These are phyloP conservation scores for Turritopsis rubra DNA, from an alignment of 30 jellyfish, hydroid and myxozoan species.

Conservation along the genomic window DNA sequence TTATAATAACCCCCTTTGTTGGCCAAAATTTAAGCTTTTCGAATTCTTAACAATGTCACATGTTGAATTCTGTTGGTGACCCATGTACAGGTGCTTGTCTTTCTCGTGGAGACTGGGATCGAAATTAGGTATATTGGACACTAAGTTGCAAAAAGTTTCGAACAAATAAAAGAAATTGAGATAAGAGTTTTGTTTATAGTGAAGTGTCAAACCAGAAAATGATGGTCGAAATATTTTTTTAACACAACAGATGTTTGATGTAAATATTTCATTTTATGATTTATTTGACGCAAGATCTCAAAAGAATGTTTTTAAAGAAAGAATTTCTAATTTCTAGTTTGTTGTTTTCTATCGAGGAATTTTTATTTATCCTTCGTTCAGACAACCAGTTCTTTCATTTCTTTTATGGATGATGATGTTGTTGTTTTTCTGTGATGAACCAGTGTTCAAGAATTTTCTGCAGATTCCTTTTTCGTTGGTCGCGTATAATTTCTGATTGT, in stretches of 20 bases:
- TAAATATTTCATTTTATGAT: not conserved
- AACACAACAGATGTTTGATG: not conserved
- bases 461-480: not conserved
- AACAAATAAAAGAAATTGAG: not conserved
- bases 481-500: not conserved
- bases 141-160: not conserved
- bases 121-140: not conserved
- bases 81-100: not conserved
- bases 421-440: too few relatives aligned
- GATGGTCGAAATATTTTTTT: not conserved
- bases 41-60: not conserved
- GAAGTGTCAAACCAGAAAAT: not conserved
- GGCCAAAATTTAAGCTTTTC: not conserved
- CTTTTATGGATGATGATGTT: not conserved
- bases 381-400: not conserved
- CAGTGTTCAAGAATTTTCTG: not conserved
- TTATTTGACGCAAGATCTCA: not conserved
- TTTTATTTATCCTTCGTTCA: not conserved
- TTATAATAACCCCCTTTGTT: not conserved
- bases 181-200: not conserved
- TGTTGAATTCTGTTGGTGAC: not conserved
- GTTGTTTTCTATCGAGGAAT: not conserved
- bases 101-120: not conserved
- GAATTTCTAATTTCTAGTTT: not conserved
- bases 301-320: not conserved